Evolutionary conservation across 2,797 vertebrate genomes (phyloP).

Genomic region (Sebastes nivosus): DNA sequence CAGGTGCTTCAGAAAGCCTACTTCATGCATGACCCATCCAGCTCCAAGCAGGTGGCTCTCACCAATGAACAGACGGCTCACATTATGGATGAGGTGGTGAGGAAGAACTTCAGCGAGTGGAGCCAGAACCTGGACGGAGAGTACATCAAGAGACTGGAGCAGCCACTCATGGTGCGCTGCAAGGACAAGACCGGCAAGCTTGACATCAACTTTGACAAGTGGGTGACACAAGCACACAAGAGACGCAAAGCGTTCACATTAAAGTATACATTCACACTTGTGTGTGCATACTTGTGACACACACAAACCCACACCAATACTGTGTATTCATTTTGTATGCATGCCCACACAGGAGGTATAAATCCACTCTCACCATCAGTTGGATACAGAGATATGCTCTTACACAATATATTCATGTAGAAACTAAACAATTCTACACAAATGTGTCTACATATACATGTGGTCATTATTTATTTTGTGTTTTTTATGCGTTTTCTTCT

Average conservation of each 20-base stretch:
- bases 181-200: slow-evolving; percentile 78
- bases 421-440: not conserved
- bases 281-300: not conserved
- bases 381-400: not conserved
- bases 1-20: slow-evolving; percentile 76
- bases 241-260: not conserved
- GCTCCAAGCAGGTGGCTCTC: slow-evolving; percentile 69
- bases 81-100: slow-evolving; percentile 83
- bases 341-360: not conserved
- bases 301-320: not conserved
- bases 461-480: not conserved
- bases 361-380: not conserved
- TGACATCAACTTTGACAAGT: slow-evolving; percentile 90
- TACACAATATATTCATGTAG: not conserved
- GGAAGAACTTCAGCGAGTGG: slow-evolving; percentile 70
- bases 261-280: not conserved
- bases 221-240: slow-evolving; percentile 22
- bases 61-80: slow-evolving; percentile 77
- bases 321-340: not conserved
- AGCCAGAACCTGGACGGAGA: slow-evolving; percentile 79
- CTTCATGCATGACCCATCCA: slow-evolving; percentile 78
- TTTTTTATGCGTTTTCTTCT: not conserved
- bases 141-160: slow-evolving; percentile 79
- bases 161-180: slow-evolving; percentile 81
- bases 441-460: not conserved